phyloP scores from a whole-genome alignment of 2,888 invertebrate genomes.

The Stenotaenia linearis region DNA sequence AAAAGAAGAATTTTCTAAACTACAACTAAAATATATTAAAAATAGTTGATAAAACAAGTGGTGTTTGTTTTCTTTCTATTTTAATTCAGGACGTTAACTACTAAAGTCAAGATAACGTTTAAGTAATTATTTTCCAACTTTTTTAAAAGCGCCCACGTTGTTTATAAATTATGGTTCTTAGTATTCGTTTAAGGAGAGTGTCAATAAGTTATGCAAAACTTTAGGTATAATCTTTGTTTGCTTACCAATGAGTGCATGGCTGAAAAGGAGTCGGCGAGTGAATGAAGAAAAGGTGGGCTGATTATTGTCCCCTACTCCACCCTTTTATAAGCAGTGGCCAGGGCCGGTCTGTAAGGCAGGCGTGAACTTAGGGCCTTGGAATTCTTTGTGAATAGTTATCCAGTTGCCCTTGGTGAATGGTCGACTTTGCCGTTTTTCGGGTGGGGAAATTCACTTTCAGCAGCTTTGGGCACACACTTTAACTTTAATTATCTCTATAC shows the following conservation, averaged over 20 bases:
- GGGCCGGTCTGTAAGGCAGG: background rate
- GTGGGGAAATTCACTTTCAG: background rate
- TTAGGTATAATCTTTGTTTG: background rate
- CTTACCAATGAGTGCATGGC: slow-evolving; percentile 4
- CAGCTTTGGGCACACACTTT: background rate
- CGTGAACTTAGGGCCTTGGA: slow-evolving; percentile 1
- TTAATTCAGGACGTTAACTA: too few species aligned
- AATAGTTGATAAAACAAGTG: too few species aligned
- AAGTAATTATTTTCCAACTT: too few species aligned
- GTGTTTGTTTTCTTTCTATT: too few species aligned
- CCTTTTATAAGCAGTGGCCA: slow-evolving; percentile 6
- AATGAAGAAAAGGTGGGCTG: background rate
- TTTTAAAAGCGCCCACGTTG: too few species aligned
- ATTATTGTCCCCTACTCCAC: background rate
- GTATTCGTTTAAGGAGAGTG: background rate
- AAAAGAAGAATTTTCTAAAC: too few species aligned
- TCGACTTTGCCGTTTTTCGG: background rate
- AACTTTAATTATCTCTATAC: too few species aligned
- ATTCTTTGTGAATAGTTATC: background rate
- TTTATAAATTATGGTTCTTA: too few species aligned
- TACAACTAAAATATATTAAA: too few species aligned
- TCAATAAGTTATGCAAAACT: background rate
- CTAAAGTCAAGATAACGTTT: too few species aligned
- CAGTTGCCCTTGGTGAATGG: background rate
- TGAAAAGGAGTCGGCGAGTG: background rate